Evolutionary conservation across 2,888 invertebrate genomes (phyloP).

Genomic region (Eustalomyia histrio): DNA sequence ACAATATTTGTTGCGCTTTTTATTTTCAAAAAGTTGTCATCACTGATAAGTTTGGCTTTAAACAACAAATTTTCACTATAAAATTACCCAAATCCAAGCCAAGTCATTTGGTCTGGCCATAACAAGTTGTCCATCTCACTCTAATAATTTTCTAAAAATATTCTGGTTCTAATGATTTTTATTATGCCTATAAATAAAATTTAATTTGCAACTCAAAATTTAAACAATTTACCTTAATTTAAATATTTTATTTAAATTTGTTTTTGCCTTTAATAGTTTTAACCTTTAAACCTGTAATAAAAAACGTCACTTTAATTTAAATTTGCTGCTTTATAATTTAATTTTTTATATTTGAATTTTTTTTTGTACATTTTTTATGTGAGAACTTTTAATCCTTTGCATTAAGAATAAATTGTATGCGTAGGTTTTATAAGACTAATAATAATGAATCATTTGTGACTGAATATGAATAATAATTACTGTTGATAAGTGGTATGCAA

Average conservation of each 20-base stretch:
- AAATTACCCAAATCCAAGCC: no score
- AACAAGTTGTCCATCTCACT: no score
- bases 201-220: no score
- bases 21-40: no score
- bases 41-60: no score
- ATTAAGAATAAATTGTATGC: constrained; percentile 2
- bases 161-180: no score
- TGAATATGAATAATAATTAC: constrained; percentile 13
- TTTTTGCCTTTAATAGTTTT: neutral
- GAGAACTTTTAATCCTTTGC: constrained; percentile 1
- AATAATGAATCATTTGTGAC: neutral
- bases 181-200: no score
- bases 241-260: neutral
- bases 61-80: no score
- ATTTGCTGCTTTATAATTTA: neutral
- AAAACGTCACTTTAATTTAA: neutral
- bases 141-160: no score
- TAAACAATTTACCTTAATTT: neutral
- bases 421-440: neutral
- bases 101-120: no score
- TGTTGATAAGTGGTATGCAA: neutral
- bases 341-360: neutral
- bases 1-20: no score
- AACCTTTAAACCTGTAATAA: neutral
- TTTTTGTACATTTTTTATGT: neutral